Evolutionary conservation across 2,888 invertebrate genomes (phyloP).

Genomic region (Pterostichus niger): DNA sequence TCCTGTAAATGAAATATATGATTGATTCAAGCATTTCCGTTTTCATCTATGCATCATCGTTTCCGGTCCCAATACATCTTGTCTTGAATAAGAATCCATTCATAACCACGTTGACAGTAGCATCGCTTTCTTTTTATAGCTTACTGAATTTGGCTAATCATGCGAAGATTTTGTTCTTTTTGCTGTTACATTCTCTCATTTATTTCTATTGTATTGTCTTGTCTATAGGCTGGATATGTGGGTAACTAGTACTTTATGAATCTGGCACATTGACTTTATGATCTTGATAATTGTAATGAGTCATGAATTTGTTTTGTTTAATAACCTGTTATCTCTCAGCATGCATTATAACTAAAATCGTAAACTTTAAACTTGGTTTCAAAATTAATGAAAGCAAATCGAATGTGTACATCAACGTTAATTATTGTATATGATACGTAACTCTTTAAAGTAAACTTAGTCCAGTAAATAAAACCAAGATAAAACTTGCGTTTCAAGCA

Average conservation of each 20-base stretch:
- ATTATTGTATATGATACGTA: no score
- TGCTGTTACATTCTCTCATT: neutral
- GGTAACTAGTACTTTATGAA: constrained; percentile 23
- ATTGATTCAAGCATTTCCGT: constrained; percentile 24
- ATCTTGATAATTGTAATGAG: neutral
- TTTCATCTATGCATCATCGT: neutral
- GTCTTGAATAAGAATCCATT: neutral
- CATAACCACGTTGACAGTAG: neutral
- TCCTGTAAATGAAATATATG: neutral
- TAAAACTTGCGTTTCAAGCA: no score
- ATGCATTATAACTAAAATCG: no score
- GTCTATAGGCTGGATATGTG: neutral
- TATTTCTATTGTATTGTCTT: neutral
- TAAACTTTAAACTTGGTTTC: no score
- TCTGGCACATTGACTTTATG: constrained; percentile 7
- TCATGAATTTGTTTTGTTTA: constrained; percentile 15
- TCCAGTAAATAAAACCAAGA: no score
- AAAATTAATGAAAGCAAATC: no score
- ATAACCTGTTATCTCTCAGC: no score
- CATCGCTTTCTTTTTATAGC: constrained; percentile 4
- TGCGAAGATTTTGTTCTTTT: constrained; percentile 3
- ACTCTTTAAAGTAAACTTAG: no score
- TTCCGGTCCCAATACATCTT: neutral
- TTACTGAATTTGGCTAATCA: constrained; percentile 18
- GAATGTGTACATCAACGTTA: no score